Conservation (phyloP, 2,113 vertebrate genomes). For the Zosterops borbonicus region DNA sequence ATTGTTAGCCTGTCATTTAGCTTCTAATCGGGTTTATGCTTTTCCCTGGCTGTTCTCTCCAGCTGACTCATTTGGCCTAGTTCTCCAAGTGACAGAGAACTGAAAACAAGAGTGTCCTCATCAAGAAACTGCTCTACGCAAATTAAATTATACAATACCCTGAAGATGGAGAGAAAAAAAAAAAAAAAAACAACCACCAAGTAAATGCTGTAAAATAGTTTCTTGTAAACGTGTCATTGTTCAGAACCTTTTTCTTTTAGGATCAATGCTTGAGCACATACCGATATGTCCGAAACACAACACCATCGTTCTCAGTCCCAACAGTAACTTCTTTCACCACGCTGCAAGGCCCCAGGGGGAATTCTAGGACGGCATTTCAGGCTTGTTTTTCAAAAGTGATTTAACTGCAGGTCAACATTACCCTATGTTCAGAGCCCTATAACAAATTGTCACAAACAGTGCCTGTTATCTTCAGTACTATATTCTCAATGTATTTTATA, state of each 20-base stretch:
- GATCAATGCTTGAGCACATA: neutral
- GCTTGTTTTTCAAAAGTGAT: neutral
- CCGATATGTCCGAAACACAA: neutral
- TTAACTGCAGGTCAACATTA: neutral
- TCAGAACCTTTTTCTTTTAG: neutral
- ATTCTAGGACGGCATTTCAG: neutral
- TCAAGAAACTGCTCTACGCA: neutral
- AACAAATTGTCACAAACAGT: neutral
- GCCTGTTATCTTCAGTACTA: neutral
- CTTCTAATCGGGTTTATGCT: neutral
- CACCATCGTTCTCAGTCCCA: neutral
- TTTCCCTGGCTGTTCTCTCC: neutral
- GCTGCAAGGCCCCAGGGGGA: neutral
- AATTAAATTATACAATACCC: rapidly evolving
- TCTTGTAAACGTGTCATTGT: neutral
- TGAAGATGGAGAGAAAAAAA: neutral
- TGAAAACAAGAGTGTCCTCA: neutral
- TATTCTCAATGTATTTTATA: neutral
- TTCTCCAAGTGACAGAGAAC: neutral
- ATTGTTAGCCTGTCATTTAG: neutral
- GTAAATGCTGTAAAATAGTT: neutral
- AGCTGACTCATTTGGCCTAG: neutral
- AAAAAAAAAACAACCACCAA: neutral
- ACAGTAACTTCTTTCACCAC: neutral
- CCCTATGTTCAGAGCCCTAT: neutral